Evolutionary conservation across 2,888 invertebrate species (phyloP), one percentile per base, ranked within the genome.

Genomic region (Linnaemya vulpina): DNA sequence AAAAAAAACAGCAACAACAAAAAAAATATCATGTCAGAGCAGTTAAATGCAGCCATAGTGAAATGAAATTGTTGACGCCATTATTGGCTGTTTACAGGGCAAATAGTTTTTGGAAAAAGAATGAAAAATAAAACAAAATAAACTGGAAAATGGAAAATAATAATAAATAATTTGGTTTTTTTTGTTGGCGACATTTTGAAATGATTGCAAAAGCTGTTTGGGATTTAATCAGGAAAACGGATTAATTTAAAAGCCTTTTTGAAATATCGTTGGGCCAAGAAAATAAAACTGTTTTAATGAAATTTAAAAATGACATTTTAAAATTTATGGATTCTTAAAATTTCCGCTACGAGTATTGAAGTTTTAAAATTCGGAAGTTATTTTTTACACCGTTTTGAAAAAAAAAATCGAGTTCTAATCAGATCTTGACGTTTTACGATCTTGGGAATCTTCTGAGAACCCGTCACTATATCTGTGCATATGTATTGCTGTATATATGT

Each of bases 31-130:
- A 82, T 82, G 75, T 83, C 85, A 81, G 73, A 83, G 85, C 65
- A 83, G 70, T 82, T 79, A 79, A 83, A 58, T 82, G 73, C 81
- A 82, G 78, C 85, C 82, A 82, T 82, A 75, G 75, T 63, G 68
- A 71, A 63, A 38, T 49, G 30, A 35, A 67, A 73, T 67, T 49
- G 68, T 78, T 74, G 70, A 75, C 85, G 85, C 85, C 85, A 85
- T 85, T 82, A 63, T 82, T 85, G 65, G 58, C 75, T 85, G 71
- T 85, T 78, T 22, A 17, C 17, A 25, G 10, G 30, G 13, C 40
- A 51, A 78, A 63, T 20, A 20, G 5, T 46, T 43, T n/a, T 30
- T 22, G n/a, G 4, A 49, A 25, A 49, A 55, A 55, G 51, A 46
- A 68, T n/a, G n/a, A 10, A 40, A 22, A 5, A 38, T 4, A n/a